Percentiles rank a stretch among this genome's conserved stretches.
Conservation (phyloP, 2,113 vertebrate genomes). For the Hirundichthys speculiger region DNA sequence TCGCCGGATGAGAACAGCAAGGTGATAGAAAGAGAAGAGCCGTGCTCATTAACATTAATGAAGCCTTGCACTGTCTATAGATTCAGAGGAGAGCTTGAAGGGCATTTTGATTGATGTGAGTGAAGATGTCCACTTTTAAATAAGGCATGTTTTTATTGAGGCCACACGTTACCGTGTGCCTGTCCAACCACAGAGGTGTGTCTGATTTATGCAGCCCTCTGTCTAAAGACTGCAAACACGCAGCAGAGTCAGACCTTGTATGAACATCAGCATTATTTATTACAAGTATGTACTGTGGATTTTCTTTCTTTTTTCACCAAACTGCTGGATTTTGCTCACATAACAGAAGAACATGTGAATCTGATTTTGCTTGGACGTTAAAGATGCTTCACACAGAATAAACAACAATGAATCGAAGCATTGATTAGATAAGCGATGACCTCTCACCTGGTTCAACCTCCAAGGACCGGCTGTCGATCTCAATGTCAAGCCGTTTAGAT, state of each 20-base stretch:
- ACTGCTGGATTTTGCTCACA: too few relatives aligned
- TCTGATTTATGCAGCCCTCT: neutral
- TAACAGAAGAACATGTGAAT: too few relatives aligned
- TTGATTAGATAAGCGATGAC: neutral
- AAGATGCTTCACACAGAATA: too few relatives aligned
- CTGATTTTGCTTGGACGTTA: too few relatives aligned
- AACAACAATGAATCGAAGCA: neutral
- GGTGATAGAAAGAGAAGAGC: constrained; percentile 7
- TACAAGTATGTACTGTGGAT: too few relatives aligned
- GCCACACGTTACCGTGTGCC: constrained; percentile 19
- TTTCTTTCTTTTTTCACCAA: too few relatives aligned
- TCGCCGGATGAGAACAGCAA: neutral
- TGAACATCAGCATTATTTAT: too few relatives aligned
- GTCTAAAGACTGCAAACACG: neutral
- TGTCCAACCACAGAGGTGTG: constrained; percentile 3
- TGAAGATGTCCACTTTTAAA: constrained; percentile 22
- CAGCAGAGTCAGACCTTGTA: too few relatives aligned
- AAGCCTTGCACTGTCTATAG: constrained; percentile 7
- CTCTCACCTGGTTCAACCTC: constrained; percentile 89
- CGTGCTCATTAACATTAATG: constrained; percentile 51
- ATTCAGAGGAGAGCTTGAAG: constrained; percentile 39
- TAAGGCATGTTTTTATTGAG: constrained; percentile 33
- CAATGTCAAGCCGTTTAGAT: constrained; percentile 84
- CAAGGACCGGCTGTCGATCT: constrained; percentile 91
- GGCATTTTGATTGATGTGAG: constrained; percentile 52